Conservation (phyloP, 2,797 vertebrate species). For the Pangasius macronema region DNA sequence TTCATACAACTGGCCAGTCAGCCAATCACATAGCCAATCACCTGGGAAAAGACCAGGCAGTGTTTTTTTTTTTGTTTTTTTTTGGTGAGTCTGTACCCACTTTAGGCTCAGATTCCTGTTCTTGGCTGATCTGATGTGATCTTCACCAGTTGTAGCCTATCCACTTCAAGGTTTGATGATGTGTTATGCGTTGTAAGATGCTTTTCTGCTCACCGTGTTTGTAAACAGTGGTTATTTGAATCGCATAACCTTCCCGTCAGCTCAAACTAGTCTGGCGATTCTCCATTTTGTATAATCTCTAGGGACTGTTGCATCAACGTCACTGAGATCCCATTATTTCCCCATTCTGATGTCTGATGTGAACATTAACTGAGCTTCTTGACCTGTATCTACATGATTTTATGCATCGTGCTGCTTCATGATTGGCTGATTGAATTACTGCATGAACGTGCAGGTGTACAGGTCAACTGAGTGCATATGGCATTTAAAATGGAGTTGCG, state of each 20-base stretch:
- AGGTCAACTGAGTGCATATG: slow-evolving; percentile 19
- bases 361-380: neutral
- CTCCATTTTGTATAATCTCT: neutral
- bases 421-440: slow-evolving; percentile 6
- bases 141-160: neutral
- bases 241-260: neutral
- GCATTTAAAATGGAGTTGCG: slow-evolving; percentile 57
- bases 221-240: neutral
- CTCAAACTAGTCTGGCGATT: neutral
- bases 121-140: neutral
- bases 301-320: neutral
- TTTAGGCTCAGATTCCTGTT: neutral
- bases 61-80: neutral
- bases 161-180: neutral
- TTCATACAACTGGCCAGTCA: neutral
- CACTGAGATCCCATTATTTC: neutral
- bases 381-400: neutral
- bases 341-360: neutral
- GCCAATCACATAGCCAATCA: neutral
- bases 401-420: neutral
- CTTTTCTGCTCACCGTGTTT: neutral
- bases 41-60: neutral
- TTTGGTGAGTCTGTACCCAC: neutral
- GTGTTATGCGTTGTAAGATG: neutral
- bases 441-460: neutral